Percentiles rank a stretch among this genome's conserved stretches.
These are phyloP conservation scores for Pheosia tremula DNA, from an alignment of 2,888 invertebrate species.

Conservation along the genomic window DNA sequence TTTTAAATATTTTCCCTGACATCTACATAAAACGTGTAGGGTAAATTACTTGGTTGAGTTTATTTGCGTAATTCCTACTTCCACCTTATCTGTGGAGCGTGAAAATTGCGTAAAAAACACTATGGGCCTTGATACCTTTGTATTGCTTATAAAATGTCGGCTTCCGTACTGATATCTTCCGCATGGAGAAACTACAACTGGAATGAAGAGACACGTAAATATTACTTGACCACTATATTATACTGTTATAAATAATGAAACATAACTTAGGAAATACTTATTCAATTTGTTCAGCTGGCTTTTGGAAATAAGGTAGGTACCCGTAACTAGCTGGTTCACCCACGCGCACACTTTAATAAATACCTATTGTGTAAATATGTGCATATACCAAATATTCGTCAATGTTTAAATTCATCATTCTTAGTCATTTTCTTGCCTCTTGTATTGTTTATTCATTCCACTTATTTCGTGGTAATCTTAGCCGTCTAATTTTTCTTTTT, in stretches of 20 bases:
- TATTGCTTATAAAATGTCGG: conserved; percentile 20
- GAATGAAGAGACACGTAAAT: background rate
- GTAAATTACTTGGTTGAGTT: conserved; percentile 23
- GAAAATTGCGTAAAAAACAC: conserved; percentile 30
- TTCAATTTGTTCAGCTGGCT: no score
- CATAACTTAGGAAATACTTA: no score
- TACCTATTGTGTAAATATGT: background rate
- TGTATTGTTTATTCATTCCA: background rate
- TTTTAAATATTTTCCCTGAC: background rate
- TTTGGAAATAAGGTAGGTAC: no score
- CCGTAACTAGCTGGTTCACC: no score
- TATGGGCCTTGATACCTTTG: conserved; percentile 35
- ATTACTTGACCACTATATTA: no score
- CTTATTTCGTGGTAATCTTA: background rate
- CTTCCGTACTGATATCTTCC: conserved; percentile 37
- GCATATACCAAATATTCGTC: background rate
- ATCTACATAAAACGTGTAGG: background rate
- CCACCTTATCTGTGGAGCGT: conserved; percentile 27
- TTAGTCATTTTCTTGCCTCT: background rate
- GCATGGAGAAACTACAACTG: conserved; percentile 15
- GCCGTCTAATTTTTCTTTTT: background rate
- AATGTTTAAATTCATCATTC: conserved; percentile 2
- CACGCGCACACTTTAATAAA: no score
- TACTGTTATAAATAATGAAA: no score
- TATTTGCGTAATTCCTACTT: conserved; percentile 33